Base-by-base conservation (phyloP, 1,140 invertebrate genomes). In the Sesamia nonagrioides region DNA sequence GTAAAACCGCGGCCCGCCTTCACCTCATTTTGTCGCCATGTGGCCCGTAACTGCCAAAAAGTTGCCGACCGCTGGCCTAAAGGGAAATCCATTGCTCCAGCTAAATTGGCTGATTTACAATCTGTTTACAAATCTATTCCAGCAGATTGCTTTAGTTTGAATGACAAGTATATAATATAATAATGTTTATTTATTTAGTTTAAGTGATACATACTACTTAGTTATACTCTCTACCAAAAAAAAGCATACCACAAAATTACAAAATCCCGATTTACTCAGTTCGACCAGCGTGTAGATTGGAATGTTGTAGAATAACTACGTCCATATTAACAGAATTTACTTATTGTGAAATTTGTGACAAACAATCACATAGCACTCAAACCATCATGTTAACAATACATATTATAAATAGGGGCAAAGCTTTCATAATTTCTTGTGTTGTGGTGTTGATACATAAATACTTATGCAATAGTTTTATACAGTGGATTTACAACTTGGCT, bases 331-430 rank as follows among this genome's bases (percentile, higher is more conserved):
- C 48, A 81, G 79, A 82, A 78, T 76, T 82, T 80, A 83, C 71
- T 82, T 77, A n/a, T n/a, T n/a, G n/a, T n/a, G n/a, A n/a, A 78
- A 80, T 92, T 94, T 92, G 92, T 94, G 92, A 94, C 92, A 84
- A 88, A 85, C 81, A 86, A 82, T 79, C 76, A 84, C 83, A 87
- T 80, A 86, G 78, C 86, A 82, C 82, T 85, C 80, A 86, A 83
- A 82, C 88, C 85, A 89, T 87, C 87, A 86, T 82, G 78, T 52
- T 77, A 52, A 35, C 18, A 54, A 52, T 45, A 73, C 33, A 56
- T 37, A 54, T 54, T 72, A 54, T 72, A 54, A 6, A 66, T 21
- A 37, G 61, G 75, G 72, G 50, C 56, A 80, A 80, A 77, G 72
- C 54, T 60, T 15, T 27, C 37, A 40, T 42, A 9, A 11, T 42